These are phyloP conservation scores for Cossypha heuglini DNA, from an alignment of 2,797 vertebrate genomes.

Conservation along the genomic window DNA sequence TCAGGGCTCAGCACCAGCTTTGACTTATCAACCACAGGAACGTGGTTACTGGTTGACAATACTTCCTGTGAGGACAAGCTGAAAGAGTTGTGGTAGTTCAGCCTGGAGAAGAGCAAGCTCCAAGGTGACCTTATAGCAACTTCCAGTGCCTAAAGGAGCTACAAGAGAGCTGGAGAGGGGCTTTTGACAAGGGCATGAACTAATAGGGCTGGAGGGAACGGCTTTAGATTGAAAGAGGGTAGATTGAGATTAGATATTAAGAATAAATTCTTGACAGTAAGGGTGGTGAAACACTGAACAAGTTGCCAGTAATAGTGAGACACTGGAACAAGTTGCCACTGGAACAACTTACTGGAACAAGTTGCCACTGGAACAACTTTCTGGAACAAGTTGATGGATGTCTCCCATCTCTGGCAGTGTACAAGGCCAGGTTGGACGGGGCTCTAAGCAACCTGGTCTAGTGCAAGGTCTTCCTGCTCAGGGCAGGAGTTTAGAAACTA, in stretches of 20 bases:
- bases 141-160: background rate
- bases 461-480: background rate
- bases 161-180: background rate
- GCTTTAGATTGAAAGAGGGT: background rate
- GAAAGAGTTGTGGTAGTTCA: background rate
- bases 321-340: background rate
- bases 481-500: accelerated
- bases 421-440: background rate
- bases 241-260: background rate
- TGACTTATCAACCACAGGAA: accelerated
- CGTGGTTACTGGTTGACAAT: background rate
- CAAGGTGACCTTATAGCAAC: background rate
- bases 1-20: background rate
- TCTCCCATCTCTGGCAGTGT: no score
- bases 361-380: no score
- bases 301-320: no score
- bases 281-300: no score
- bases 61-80: background rate
- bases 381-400: background rate
- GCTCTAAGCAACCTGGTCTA: background rate
- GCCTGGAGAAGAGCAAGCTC: background rate
- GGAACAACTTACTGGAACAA: no score
- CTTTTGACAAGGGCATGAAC: background rate
- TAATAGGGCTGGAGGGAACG: background rate
- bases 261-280: background rate